Conservation (phyloP, 1,140 invertebrate species). For the Diabrotica undecimpunctata region DNA sequence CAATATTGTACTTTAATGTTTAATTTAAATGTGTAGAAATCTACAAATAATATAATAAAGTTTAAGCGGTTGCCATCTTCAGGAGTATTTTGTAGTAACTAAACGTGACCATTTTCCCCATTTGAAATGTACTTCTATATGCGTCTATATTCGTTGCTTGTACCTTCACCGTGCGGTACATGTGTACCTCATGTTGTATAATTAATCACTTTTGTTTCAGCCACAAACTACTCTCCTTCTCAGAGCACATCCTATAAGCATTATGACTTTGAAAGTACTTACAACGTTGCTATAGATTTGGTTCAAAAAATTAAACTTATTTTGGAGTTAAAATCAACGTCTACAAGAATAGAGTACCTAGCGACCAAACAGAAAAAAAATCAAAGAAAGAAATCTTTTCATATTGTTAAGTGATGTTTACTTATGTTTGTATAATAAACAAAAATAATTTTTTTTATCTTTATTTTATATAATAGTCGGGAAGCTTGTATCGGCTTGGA, state of each 20-base stretch:
- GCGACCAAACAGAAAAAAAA: slow-evolving; percentile 59
- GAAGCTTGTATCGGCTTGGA: too few species aligned
- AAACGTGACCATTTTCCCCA: too few species aligned
- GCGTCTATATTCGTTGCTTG: too few species aligned
- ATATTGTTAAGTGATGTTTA: slow-evolving; percentile 8
- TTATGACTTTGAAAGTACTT: slow-evolving; percentile 82
- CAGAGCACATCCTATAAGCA: slow-evolving; percentile 66
- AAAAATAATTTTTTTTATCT: not conserved
- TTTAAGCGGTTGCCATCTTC: too few species aligned
- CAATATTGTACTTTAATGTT: too few species aligned
- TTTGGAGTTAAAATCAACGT: slow-evolving; percentile 74
- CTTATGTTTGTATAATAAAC: not conserved
- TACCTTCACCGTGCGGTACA: slow-evolving; percentile 25
- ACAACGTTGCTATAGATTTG: slow-evolving; percentile 71
- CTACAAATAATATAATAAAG: too few species aligned
- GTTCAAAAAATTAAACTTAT: slow-evolving; percentile 85
- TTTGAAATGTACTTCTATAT: too few species aligned
- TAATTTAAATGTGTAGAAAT: too few species aligned
- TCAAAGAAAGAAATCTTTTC: slow-evolving; percentile 41
- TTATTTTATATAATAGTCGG: not conserved
- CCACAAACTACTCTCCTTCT: slow-evolving; percentile 46
- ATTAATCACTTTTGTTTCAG: slow-evolving; percentile 39
- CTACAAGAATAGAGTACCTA: slow-evolving; percentile 73
- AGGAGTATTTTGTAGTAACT: too few species aligned
- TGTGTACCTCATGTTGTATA: slow-evolving; percentile 8